A percentile compares a stretch with the other conserved stretches of the same genome.
These are phyloP conservation scores for Drosophila niveifrons DNA, from an alignment of 2,888 invertebrate species.

Conservation along the genomic window DNA sequence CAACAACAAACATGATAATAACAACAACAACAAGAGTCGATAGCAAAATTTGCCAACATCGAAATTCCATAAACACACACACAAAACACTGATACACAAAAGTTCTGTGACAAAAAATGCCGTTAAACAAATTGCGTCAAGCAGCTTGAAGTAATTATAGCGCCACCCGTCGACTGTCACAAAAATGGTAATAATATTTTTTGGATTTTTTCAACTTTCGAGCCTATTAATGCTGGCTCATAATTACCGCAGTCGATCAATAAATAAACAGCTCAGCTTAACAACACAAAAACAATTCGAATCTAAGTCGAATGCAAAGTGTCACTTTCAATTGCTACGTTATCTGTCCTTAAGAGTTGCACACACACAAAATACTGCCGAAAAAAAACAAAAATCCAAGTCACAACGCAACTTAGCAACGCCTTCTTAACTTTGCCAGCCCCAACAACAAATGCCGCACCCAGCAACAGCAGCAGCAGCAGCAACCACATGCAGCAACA, in stretches of 20 bases:
- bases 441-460: constrained; percentile 63
- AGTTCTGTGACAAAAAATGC: constrained; percentile 67
- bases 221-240: constrained; percentile 42
- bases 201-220: constrained; percentile 9
- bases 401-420: constrained; percentile 59
- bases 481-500: constrained; percentile 34
- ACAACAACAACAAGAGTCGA: constrained; percentile 18
- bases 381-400: constrained; percentile 53
- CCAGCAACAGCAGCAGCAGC: constrained; percentile 50
- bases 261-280: constrained; percentile 74
- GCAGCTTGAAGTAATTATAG: constrained; percentile 66
- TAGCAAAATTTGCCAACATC: constrained; percentile 53
- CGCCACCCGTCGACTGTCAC: constrained; percentile 60
- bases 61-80: constrained; percentile 59
- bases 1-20: constrained; percentile 11
- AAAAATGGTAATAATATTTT: constrained; percentile 69
- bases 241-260: constrained; percentile 70
- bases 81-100: too few species aligned
- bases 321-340: constrained; percentile 57
- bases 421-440: constrained; percentile 62
- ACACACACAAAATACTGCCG: constrained; percentile 43
- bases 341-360: constrained; percentile 60
- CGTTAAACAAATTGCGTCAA: constrained; percentile 65
- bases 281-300: constrained; percentile 47
- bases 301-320: constrained; percentile 57